Base-by-base conservation (phyloP, 1,140 invertebrate genomes). In the Pogonus chalceus region DNA sequence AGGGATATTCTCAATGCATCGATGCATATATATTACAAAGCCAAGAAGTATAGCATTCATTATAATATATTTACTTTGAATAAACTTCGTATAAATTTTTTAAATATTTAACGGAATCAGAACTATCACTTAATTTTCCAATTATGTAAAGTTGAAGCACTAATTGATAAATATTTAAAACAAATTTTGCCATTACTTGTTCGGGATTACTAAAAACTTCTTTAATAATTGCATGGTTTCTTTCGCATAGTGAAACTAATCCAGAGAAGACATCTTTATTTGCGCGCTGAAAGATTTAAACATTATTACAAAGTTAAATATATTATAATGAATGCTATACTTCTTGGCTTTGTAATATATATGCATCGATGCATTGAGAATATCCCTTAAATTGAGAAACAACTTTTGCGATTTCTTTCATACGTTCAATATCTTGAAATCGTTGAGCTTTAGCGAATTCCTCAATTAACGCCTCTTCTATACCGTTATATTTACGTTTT, bases 111-210 rank as follows among this genome's bases (percentile, higher is more conserved):
- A 96, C 90, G 23, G 85, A 78, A 66, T 95, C 90, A 51, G 79
- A 77, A 68, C 84, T 84, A 56, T 92, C 84, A 24, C 82, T 78
- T 55, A 97, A 74, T 65, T 84, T 84, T 12, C 82, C 83, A 49
- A 85, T 79, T 35, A 93, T 85, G 66, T 90, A 87, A 63, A 89
- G 87, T 75, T 93, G 87, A 31, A 98, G 74, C 70, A 94, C 92
- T 2, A 91, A 75, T 63, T 96, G 90, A 71, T 95, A 99, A 54
- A 99, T 92, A 65, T 96, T 96, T 1, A 98, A 74, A 23, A 98
- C 88, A 75, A 98, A 96, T 74, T 98, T 98, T 31, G 88, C 87
- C 92, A 98, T 98, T 0, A 99, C 93, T 79, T 94, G 89, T 58
- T 96, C 90, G 0, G 94, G 92, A 74, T 94, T 96, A n/a, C 82